These are phyloP conservation scores for Elanoides forficatus DNA, from an alignment of 2,113 vertebrate genomes.

Conservation along the genomic window DNA sequence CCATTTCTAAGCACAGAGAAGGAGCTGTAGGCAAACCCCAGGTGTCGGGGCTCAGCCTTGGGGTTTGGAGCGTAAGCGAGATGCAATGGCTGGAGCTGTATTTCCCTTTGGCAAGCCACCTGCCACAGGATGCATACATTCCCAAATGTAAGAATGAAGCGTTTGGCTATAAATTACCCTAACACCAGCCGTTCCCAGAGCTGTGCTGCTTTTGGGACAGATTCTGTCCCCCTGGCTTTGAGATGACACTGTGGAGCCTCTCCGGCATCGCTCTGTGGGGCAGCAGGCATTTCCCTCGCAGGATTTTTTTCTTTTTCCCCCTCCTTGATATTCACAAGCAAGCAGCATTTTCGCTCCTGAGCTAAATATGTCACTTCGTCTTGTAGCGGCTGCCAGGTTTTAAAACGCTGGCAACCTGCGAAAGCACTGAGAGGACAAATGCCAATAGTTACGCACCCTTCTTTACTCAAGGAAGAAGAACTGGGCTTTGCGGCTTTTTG, in stretches of 20 bases:
- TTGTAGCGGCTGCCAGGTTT: background rate
- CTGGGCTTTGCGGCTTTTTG: background rate
- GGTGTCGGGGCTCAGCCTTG: background rate
- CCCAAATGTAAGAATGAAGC: background rate
- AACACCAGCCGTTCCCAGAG: background rate
- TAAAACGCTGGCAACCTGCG: background rate
- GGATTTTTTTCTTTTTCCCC: background rate
- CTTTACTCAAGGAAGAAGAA: background rate
- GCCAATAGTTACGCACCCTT: background rate
- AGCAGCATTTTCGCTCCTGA: background rate
- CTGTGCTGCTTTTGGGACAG: background rate
- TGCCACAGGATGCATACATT: background rate
- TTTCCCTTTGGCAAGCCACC: background rate
- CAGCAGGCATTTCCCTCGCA: background rate
- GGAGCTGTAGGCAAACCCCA: rapidly evolving
- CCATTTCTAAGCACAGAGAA: background rate
- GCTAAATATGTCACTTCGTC: background rate
- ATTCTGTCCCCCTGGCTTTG: rapidly evolving
- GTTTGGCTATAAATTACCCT: background rate
- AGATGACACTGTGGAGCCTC: rapidly evolving
- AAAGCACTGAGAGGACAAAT: background rate
- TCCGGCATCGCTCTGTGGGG: background rate
- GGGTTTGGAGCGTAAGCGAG: background rate
- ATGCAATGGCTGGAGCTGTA: background rate
- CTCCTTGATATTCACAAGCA: background rate